Base-by-base conservation (phyloP, 2,888 invertebrate species). In the Dromius quadrimaculatus region DNA sequence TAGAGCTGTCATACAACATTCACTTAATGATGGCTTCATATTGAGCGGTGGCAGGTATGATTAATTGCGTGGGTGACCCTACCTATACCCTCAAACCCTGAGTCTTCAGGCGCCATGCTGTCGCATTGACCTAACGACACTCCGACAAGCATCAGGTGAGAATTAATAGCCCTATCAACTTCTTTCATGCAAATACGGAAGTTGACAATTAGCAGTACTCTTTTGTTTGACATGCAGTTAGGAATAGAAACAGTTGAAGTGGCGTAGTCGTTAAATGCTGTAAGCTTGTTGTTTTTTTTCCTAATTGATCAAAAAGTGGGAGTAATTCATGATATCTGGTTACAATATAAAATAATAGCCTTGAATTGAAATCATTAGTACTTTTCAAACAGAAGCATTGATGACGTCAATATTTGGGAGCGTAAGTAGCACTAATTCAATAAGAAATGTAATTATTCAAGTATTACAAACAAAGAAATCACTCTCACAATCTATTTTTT, bases 81-180 rank as follows among this genome's bases (percentile, higher is more conserved):
- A 19, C 34, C n/a, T n/a, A n/a, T n/a, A n/a, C n/a, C n/a, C n/a
- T n/a, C n/a, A n/a, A n/a, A n/a, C n/a, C 9, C 15, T 9, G 20
- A 11, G 9, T 11, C 20, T 19, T 17, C 1, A 11, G 15, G 15
- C 15, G 23, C 32, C 20, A 20, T 36, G 65, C 50, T 50, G 68
- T 41, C 45, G 62, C 50, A 70, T 70, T 70, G 70, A 70, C 70
- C 70, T 70, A 62, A 62, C 70, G 70, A 70, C 70, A 70, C 50
- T 62, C 50, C 62, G 70, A 70, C 70, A 70, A 70, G 50, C 70
- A 50, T 62, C 70, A 70, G 70, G 62, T 62, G 70, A 62, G 50
- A 45, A 68, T 62, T 70, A 70, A 70, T 70, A 62, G 69, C 47
- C 22, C 36, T 61, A 70, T 70, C 69, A 47, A 32, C 45, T 69